Percentiles rank a stretch among this genome's conserved stretches.
These are phyloP conservation scores for Tyrannus savana DNA, from an alignment of 2,113 vertebrate genomes.

Conservation along the genomic window DNA sequence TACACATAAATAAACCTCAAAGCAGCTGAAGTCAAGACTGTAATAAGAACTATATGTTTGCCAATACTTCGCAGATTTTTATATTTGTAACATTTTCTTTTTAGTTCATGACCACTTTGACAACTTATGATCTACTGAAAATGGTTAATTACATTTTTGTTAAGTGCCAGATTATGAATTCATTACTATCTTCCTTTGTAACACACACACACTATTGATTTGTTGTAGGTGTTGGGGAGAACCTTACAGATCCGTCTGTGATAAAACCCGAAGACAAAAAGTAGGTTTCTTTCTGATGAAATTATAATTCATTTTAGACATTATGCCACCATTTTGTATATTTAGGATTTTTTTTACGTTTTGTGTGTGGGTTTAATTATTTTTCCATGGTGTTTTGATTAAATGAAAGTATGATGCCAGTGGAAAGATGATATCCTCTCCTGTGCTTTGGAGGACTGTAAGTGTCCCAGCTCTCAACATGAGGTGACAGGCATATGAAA, in stretches of 20 bases:
- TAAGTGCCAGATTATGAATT: slow-evolving; percentile 20
- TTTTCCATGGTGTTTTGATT: not conserved
- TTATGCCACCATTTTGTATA: not conserved
- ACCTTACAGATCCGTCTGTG: slow-evolving; percentile 95
- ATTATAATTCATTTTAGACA: not conserved
- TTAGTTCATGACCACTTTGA: not conserved
- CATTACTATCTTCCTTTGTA: not conserved
- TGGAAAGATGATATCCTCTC: accelerated
- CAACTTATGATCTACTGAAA: not conserved
- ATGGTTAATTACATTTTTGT: not conserved
- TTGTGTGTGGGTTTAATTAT: not conserved
- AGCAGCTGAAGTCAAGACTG: not conserved
- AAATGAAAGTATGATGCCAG: not conserved
- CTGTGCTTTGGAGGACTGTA: not conserved
- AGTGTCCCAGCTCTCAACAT: not conserved
- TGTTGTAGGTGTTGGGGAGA: slow-evolving; percentile 88
- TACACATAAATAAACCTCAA: not conserved
- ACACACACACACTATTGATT: slow-evolving; percentile 20
- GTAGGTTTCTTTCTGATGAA: slow-evolving; percentile 75
- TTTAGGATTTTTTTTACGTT: not conserved
- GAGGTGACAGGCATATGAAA: not conserved
- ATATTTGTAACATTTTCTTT: not conserved
- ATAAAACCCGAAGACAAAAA: slow-evolving; percentile 89
- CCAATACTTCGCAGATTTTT: not conserved
- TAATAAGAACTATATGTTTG: not conserved